Conservation (phyloP, 2,888 invertebrate species). For the Coelogynopora nodosa region DNA sequence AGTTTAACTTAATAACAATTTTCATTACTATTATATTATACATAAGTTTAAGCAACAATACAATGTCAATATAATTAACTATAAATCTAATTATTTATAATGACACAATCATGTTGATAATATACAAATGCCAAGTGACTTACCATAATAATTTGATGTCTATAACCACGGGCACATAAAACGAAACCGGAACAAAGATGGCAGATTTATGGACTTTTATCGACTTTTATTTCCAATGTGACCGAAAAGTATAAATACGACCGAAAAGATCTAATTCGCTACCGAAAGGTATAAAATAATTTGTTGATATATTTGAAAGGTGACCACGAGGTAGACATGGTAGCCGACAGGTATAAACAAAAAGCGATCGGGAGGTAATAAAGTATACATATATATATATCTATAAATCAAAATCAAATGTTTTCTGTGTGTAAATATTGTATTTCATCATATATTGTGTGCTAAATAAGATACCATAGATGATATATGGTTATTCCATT, state of each 20-base stretch:
- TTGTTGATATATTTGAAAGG: not conserved
- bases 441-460: not conserved
- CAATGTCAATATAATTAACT: too few relatives aligned
- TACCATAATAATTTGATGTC: not conserved
- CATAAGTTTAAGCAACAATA: too few relatives aligned
- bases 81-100: too few relatives aligned
- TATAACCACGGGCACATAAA: not conserved
- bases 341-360: not conserved
- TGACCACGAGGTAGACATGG: not conserved
- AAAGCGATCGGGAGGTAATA: not conserved
- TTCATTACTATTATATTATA: too few relatives aligned
- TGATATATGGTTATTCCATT: not conserved
- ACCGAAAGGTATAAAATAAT: not conserved
- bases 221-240: not conserved
- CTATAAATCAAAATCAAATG: not conserved
- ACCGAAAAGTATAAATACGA: not conserved
- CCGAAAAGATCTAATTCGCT: not conserved
- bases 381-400: not conserved
- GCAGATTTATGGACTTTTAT: not conserved
- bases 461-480: too few relatives aligned
- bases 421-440: not conserved
- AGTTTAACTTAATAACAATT: too few relatives aligned
- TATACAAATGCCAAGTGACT: not conserved
- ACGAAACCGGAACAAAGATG: not conserved
- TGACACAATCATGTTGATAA: not conserved